These are phyloP conservation scores for Drosophila nannoptera DNA, from an alignment of 1,140 invertebrate species.

Conservation along the genomic window DNA sequence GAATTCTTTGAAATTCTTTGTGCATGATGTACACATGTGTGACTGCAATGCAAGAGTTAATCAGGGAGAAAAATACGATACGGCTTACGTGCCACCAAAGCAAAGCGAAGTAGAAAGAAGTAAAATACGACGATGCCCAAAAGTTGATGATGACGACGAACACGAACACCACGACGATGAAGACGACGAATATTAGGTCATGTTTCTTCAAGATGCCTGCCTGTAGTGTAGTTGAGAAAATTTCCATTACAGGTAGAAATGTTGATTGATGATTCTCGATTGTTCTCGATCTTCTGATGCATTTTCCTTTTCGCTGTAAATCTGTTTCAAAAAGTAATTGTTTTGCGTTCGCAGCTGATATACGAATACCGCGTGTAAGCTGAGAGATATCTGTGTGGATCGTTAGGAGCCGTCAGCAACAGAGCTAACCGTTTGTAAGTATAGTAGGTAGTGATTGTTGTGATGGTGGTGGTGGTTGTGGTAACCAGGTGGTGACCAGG, in stretches of 20 bases:
- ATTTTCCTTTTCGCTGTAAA: conserved; percentile 51
- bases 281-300: background rate
- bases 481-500: conserved; percentile 16
- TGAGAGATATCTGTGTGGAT: conserved; percentile 58
- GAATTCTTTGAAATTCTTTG: background rate
- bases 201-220: background rate
- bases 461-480: conserved; percentile 38
- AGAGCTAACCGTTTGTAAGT: conserved; percentile 61
- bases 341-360: conserved; percentile 74
- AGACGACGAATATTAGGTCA: background rate
- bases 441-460: conserved; percentile 46
- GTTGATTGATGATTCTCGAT: background rate
- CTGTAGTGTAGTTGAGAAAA: background rate
- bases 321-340: conserved; percentile 74
- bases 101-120: conserved; percentile 10
- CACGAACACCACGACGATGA: conserved; percentile 8
- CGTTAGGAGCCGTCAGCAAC: conserved; percentile 62
- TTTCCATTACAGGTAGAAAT: background rate
- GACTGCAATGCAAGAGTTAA: conserved; percentile 55
- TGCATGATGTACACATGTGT: background rate
- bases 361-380: conserved; percentile 72
- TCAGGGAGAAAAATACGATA: conserved; percentile 47
- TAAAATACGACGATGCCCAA: conserved; percentile 14
- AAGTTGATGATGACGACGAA: conserved; percentile 21
- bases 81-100: conserved; percentile 46